Base-by-base conservation (phyloP, 2,797 vertebrate species). In the Enteromius paludinosus region DNA sequence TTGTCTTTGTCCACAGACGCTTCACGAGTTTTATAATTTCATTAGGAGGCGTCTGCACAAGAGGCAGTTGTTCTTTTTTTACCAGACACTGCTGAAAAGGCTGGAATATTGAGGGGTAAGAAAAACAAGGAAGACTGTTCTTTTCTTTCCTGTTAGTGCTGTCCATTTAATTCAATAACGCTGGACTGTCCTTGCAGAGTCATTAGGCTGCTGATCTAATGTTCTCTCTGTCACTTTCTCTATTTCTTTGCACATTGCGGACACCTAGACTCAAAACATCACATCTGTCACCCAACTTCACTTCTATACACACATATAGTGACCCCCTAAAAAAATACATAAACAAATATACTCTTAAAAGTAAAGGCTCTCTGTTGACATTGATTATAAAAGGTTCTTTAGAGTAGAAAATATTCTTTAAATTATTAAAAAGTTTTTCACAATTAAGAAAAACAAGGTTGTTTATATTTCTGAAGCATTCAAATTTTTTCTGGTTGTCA, bases 121-220 rank as follows among this genome's bases (percentile, higher is more conserved):
- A 30, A 78, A 71, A 45, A 54, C 0, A 17, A 56, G 12, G 68
- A 20, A 41, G 23, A 72, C 49, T 68, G 64, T 54, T 77, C 14
- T 66, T 69, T 71, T 83, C 70, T 43, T 52, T 81, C 49, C 28
- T 47, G 84, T 89, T 90, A 92, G 70, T 83, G 73, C 86, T 89
- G 7, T 80, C 62, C 83, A 87, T 90, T 92, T 90, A 89, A 88
- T 92, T 90, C 87, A 90, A 86, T 86, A 86, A 92, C 88, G 89
- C 86, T 70, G 78, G 86, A 88, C 85, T 79, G 14, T 87, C 78
- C 64, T 74, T 80, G 87, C 89, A 81, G 65, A 75, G 84, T 89
- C 87, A 88, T 91, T 90, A 90, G 20, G 25, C 35, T 87, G 81
- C 87, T 79, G 86, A 84, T 41, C 62, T 59, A 75, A 82, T 59